Percentiles rank a stretch among this genome's conserved stretches.
phyloP scores from a whole-genome alignment of 2,113 vertebrate species.

The Stigmatopora argus region DNA sequence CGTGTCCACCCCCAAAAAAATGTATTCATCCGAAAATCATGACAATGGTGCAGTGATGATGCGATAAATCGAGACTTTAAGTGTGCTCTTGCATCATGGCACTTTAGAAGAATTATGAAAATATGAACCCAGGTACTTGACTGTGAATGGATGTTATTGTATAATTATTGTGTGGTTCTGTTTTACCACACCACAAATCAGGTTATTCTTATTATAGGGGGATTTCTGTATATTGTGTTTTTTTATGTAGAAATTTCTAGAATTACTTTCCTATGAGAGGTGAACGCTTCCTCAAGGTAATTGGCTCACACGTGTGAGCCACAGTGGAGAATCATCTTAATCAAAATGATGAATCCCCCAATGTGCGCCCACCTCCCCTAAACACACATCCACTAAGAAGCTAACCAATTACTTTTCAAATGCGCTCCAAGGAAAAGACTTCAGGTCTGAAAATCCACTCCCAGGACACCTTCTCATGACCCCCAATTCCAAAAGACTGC shows the following conservation, averaged over 20 bases:
- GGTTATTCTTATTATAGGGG: background rate
- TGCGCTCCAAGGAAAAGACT: constrained; percentile 21
- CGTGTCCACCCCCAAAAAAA: background rate
- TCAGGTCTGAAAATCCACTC: constrained; percentile 2
- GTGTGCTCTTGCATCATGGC: constrained; percentile 11
- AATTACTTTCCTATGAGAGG: background rate
- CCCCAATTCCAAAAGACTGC: background rate
- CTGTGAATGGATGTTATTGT: background rate
- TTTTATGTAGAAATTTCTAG: background rate
- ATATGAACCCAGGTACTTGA: background rate
- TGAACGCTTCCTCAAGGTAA: constrained; percentile 20
- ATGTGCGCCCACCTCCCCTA: constrained; percentile 13
- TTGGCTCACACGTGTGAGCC: constrained; percentile 59
- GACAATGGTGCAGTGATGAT: background rate
- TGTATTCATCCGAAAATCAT: constrained; percentile 9
- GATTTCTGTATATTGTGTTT: background rate
- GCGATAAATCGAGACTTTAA: background rate
- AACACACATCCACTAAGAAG: background rate
- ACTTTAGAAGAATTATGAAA: background rate
- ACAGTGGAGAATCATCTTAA: constrained; percentile 54
- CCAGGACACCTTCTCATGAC: background rate
- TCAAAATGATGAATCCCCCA: constrained; percentile 53
- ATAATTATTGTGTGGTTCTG: too few species aligned
- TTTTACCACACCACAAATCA: background rate
- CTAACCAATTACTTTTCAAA: constrained; percentile 39